phyloP scores from a whole-genome alignment of 2,888 invertebrate genomes.

The Plagodis pulveraria region DNA sequence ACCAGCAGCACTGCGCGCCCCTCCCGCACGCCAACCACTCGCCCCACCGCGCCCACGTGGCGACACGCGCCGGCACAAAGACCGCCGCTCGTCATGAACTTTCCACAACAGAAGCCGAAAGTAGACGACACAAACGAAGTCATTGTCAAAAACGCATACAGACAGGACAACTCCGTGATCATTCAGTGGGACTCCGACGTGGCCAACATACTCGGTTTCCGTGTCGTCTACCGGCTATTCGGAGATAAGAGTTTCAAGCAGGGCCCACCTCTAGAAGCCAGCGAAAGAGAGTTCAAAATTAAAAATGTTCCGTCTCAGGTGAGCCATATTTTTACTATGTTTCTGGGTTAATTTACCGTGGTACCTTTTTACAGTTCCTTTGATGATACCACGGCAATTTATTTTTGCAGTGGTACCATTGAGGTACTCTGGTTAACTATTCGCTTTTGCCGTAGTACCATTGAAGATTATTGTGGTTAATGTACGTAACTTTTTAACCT shows the following conservation, averaged over 20 bases:
- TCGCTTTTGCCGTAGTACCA: no score
- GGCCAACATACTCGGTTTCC: conserved; percentile 94
- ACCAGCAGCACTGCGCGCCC: conserved; percentile 66
- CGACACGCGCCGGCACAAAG: conserved; percentile 84
- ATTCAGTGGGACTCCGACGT: conserved; percentile 97
- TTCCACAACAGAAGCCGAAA: conserved; percentile 87
- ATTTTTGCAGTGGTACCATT: no score
- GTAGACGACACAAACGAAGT: conserved; percentile 90
- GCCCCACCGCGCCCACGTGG: conserved; percentile 67
- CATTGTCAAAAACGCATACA: conserved; percentile 92
- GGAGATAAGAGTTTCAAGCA: conserved; percentile 96
- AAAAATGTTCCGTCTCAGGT: conserved; percentile 96
- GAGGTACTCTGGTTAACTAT: no score
- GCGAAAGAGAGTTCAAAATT: conserved; percentile 96
- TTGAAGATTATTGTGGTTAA: no score
- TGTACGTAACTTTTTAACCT: no score
- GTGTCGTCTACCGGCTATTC: conserved; percentile 94
- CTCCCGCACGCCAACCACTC: conserved; percentile 61
- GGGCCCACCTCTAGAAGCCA: conserved; percentile 94
- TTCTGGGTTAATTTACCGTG: no score
- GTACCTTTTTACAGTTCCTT: no score
- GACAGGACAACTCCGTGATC: conserved; percentile 94
- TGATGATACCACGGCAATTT: no score
- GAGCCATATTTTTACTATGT: conserved; percentile 8
- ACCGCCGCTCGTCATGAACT: conserved; percentile 90